These are phyloP conservation scores for Neuroterus valhalla DNA, from an alignment of 1,140 invertebrate genomes.

Conservation along the genomic window DNA sequence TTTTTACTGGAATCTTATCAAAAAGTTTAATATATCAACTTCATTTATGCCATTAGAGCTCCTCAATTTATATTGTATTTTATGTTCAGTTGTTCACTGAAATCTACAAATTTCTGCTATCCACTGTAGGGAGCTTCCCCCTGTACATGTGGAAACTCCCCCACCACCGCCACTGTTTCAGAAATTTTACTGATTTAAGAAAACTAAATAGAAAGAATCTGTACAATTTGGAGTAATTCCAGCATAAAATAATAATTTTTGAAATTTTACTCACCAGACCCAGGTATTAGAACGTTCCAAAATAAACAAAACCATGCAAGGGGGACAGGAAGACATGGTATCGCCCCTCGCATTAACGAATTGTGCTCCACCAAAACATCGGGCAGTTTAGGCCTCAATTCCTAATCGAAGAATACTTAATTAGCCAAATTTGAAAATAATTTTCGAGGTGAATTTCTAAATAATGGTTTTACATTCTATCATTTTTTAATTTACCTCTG, in stretches of 20 bases:
- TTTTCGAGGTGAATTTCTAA: background rate
- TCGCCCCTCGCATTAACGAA: constrained; percentile 90
- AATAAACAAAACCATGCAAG: constrained; percentile 91
- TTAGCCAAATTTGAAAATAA: constrained; percentile 8
- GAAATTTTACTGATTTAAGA: background rate
- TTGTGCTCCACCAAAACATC: constrained; percentile 85
- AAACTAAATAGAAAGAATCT: background rate
- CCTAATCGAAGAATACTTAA: constrained; percentile 72
- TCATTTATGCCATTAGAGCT: no score
- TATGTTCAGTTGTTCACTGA: no score
- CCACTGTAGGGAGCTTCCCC: no score
- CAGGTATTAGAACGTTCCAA: constrained; percentile 90
- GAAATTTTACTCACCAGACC: constrained; percentile 80
- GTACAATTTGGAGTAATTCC: background rate
- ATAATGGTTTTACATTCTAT: background rate
- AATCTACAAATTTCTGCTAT: no score
- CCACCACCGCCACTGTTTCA: background rate
- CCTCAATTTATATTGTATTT: no score
- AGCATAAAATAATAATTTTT: background rate
- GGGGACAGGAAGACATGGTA: constrained; percentile 89
- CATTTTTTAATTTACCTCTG: constrained; percentile 63
- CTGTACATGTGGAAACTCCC: background rate
- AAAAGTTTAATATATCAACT: no score
- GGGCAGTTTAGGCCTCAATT: constrained; percentile 87
- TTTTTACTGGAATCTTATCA: no score